Conservation (phyloP, 2,888 invertebrate genomes). For the Syrphus vitripennis region DNA sequence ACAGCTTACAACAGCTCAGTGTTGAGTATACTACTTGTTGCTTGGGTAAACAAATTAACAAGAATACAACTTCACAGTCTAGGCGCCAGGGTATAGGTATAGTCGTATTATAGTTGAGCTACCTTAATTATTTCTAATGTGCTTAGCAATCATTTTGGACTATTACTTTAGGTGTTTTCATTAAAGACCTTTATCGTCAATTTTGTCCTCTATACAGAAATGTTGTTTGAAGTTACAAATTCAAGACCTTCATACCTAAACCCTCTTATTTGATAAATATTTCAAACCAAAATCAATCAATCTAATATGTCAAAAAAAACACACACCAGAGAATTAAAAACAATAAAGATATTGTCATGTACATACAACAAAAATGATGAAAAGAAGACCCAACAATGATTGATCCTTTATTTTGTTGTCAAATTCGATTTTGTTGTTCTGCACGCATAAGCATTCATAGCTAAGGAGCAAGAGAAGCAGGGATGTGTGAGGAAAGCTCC, state of each 20-base stretch:
- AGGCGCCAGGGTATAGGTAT: not conserved
- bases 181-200: not conserved
- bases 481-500: too few species aligned
- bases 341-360: not conserved
- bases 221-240: not conserved
- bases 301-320: not conserved
- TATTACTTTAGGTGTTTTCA: not conserved
- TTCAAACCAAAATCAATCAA: not conserved
- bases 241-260: too few species aligned
- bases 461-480: not conserved
- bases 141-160: not conserved
- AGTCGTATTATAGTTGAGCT: not conserved
- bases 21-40: not conserved
- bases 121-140: not conserved
- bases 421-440: not conserved
- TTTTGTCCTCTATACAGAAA: not conserved
- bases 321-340: not conserved
- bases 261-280: not conserved
- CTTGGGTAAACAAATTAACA: not conserved
- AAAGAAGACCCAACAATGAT: not conserved
- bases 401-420: not conserved
- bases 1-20: not conserved
- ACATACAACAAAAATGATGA: not conserved
- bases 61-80: not conserved
- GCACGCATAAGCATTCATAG: not conserved